Evolutionary conservation across 2,888 invertebrate species (phyloP), one percentile per base, ranked within the genome.

Genomic region (Pyrrhosoma nymphula): DNA sequence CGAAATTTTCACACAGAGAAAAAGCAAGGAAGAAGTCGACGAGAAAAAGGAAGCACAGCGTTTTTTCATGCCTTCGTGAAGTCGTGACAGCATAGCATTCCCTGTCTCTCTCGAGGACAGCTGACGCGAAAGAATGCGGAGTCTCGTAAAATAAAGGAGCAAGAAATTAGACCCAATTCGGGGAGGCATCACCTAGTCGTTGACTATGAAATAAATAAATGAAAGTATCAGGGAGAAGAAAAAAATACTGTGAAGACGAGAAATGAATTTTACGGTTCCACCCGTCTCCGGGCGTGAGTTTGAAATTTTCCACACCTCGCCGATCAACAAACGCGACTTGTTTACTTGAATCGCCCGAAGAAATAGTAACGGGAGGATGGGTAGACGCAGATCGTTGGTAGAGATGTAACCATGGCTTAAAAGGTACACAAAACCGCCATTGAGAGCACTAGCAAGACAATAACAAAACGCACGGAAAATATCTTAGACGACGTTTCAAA

Each of bases 61-160:
- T 82, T 82, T 16, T 35, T 69, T 82, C 23, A 82, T 35, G 16
- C 82, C 35, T n/a, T 82, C 35, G 35, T 12, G 82, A 35, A 82
- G 35, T 35, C 82, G 82, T 23, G 56, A 8, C 39, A 89, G 47
- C 89, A 55, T n/a, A 56, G 2, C 47, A 23, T 0, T 89, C 18
- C 47, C 47, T 8, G n/a, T n/a, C 47, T 47, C 47, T 0, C 56
- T 55, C 0, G 89, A 56, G 14, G 89, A 23, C 89, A 89, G 89
- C 89, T 89, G 89, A 89, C 89, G 89, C 89, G 23, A 47, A 55
- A 89, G 89, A 89, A 89, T 56, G 89, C 47, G 88, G 55, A 88
- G 8, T 26, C 26, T 14, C 47, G 56, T 47, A 89, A 89, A 89
- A 88, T 55, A 89, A n/a, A n/a, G 82, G 55, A 56, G 16, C 60